Conservation (phyloP, 1,140 invertebrate species). For the Conopomorpha cramerella region DNA sequence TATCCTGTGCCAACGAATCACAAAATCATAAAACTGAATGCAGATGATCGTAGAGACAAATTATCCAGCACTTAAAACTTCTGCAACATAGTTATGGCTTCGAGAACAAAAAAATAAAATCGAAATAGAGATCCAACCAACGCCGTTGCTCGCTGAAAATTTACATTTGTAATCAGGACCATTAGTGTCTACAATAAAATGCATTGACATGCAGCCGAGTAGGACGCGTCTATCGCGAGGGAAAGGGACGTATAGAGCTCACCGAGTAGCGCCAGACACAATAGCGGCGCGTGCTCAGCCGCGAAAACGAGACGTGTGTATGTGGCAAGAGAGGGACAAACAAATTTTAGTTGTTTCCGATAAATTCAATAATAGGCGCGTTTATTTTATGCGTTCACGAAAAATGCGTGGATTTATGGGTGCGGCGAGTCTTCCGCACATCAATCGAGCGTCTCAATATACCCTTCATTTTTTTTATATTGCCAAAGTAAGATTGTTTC, state of each 20-base stretch:
- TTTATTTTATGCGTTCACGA: conserved; percentile 54
- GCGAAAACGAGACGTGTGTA: conserved; percentile 24
- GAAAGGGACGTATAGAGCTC: conserved; percentile 23
- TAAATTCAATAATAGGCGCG: conserved; percentile 45
- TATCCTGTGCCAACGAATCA: too few relatives aligned
- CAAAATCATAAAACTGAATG: too few relatives aligned
- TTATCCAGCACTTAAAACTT: too few relatives aligned
- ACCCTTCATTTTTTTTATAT: too few relatives aligned
- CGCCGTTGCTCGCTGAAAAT: conserved; percentile 53
- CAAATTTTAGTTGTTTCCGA: conserved; percentile 14
- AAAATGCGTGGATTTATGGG: conserved; percentile 48
- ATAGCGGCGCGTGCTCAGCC: conserved; percentile 41
- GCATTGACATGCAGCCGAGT: conserved; percentile 45
- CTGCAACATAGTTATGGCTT: too few relatives aligned
- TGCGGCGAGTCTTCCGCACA: too few relatives aligned
- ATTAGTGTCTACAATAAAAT: conserved; percentile 58
- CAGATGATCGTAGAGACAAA: too few relatives aligned
- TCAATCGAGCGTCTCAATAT: too few relatives aligned
- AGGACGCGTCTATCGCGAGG: conserved; percentile 29
- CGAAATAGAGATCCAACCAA: conserved; percentile 49
- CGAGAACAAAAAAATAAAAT: conserved; percentile 50
- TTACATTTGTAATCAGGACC: conserved; percentile 59
- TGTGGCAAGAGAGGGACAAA: conserved; percentile 18
- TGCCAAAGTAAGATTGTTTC: too few relatives aligned
- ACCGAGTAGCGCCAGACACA: conserved; percentile 30